Base-by-base conservation (phyloP, 2,888 invertebrate species). In the Drosophila histrio region DNA sequence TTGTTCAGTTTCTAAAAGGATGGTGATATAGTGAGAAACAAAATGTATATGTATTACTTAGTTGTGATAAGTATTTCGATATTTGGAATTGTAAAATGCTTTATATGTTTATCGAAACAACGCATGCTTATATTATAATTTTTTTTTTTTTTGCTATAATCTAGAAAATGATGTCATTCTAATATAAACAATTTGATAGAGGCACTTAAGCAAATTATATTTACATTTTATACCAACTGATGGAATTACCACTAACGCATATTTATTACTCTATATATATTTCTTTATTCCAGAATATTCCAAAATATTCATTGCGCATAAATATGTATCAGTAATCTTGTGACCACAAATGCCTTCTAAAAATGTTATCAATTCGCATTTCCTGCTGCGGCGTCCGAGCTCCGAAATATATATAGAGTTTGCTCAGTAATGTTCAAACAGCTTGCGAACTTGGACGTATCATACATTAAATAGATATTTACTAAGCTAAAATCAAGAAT, bases 1-100 rank as follows among this genome's bases (percentile, higher is more conserved):
- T 94, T 93, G 83, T 94, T 93, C 83, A 95, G 94, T 59, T 94
- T 94, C 96, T 96, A 91, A 21, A 93, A 92, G n/a, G 24, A 15
- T 19, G 3, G 11, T 13, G 9, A 7, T n/a, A 44, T 19, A 17
- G 17, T 11, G 0, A 5, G 4, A 5, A 36, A 11, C 17, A 17
- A 17, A 36, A 4, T 3, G 11, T 0, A 36, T 5, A 5, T 9
- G 7, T 19, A 9, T 9, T 11, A 1, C 3, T 3, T 5, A 19
- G 3, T 3, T 17, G 9, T 36, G 8, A 15, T 8, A 36, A 36
- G 13, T 2, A 13, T 7, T 7, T 32, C 13, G 2, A 13, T 1
- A 28, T 28, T 28, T 11, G 9, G 2, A 32, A 3, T 8, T 34
- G 15, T 34, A 3, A 34, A 15, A 15, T 13, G 6, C 8, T 7